phyloP scores from a whole-genome alignment of 2,797 vertebrate species.

The Prionace glauca region DNA sequence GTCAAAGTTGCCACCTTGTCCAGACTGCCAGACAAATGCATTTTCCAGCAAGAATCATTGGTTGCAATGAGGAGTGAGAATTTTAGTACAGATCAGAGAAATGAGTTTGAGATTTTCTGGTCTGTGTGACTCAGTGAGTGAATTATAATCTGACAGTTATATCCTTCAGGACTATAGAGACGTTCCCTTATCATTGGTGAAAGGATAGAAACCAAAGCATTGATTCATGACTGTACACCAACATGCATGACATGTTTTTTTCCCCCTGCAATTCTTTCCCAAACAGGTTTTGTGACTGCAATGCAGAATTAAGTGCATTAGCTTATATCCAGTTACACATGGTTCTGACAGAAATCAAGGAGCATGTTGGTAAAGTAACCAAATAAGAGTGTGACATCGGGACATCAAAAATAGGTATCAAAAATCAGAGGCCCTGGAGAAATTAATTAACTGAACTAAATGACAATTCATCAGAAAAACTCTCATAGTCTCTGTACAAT shows the following conservation, averaged over 20 bases:
- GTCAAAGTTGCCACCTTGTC: not conserved
- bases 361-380: not conserved
- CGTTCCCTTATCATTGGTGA: not conserved
- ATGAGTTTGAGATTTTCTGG: no score
- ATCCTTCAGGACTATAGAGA: not conserved
- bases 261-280: not conserved
- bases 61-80: not conserved
- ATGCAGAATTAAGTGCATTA: not conserved
- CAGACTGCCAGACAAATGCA: not conserved
- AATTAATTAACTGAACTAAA: not conserved
- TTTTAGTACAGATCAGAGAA: not conserved
- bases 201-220: not conserved
- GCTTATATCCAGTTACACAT: not conserved
- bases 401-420: not conserved
- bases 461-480: not conserved
- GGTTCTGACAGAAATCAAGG: not conserved
- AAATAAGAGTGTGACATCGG: not conserved
- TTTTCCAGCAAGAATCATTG: not conserved
- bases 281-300: not conserved
- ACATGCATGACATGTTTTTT: not conserved
- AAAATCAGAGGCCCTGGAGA: not conserved
- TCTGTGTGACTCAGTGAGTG: no score
- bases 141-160: not conserved
- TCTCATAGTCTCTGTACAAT: no score
- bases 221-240: not conserved